Base-by-base conservation (phyloP, 2,888 invertebrate genomes). In the Vandiemenella viatica region DNA sequence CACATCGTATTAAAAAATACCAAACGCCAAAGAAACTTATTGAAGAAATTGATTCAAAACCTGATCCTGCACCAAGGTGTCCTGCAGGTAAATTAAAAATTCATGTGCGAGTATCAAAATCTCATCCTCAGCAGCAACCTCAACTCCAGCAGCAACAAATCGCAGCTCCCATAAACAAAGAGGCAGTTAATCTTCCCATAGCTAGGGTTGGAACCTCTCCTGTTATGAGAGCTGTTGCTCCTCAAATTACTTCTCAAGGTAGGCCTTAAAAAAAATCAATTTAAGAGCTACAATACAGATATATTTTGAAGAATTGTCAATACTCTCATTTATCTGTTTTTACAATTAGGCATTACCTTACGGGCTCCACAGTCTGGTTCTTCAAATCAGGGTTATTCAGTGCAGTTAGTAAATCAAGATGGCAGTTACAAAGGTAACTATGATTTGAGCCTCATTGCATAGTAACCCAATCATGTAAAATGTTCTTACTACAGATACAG, bases 1-100 rank as follows among this genome's bases (percentile, higher is more conserved):
- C 84, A 46, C 88, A 90, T 66, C 77, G 90, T 61, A 77, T 85
- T 48, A 77, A 79, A 48, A 76, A 80, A 60, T 75, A 85, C 55
- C 79, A 82, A 61, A 80, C 85, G 10, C 77, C 83, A 37, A 67
- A 76, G 58, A 74, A 72, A 65, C 68, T 83, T 13, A 83, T 87
- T 52, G 80, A 82, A 61, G 77, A 82, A 63, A 75, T 80, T 51
- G 79, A 79, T 60, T 67, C 63, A 45, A 64, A 72, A 43, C 73
- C 79, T 13, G 71, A 74, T 46, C 67, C 72, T 41, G 71, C 78
- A 41, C 78, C 81, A 13, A 69, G 74, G 45, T 79, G 77, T 61
- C 80, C 83, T 15, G 70, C 76, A 26, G 78, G 79, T 5, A 76
- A 76, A 60, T 72, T 80, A 53, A 77, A 76, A 60, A 73, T 80